Base-by-base conservation (phyloP, 1,140 invertebrate genomes). In the Anthonomus grandis region DNA sequence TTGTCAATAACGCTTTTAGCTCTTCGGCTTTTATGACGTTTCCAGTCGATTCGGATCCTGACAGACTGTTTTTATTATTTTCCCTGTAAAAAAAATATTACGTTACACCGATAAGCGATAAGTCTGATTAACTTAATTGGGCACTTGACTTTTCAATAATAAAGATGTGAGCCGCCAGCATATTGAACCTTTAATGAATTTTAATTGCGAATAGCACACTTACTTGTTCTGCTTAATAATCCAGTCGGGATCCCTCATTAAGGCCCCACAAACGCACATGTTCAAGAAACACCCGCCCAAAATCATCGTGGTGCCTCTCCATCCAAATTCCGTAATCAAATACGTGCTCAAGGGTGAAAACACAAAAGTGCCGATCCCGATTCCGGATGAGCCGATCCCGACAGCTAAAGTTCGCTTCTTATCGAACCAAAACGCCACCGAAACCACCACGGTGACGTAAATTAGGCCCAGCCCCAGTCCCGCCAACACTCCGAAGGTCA, bases 371-470 rank as follows among this genome's bases (percentile, higher is more conserved):
- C 94, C 89, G 13, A 91, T 83, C 1, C 90, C 89, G 5, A 90
- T 92, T 15, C 93, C 93, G 63, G 91, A 92, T 2, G 94, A 93
- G 0, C 93, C 89, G 23, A 97, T 81, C 0, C 95, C 93, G 10
- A 93, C 94, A 4, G 95, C 95, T 37, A 98, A 78, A 10, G 90
- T 93, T 19, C 94, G 79, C 67, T 87, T 89, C 67, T 91, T 90
- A 62, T 98, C 95, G 71, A 98, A 98, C 83, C 96, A 98, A 69
- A 93, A 95, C 9, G 94, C 93, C 46, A 98, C 94, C 24, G 84
- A 86, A 1, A 97, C 94, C 1, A 93, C 90, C 1, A 90, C 90
- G 10, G 93, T 92, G 1, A 96, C 91, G 69, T 91, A 93, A 23
- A 90, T 89, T 22, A 95, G 75, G 3, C 91, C 89, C 47, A 95